phyloP scores from a whole-genome alignment of 2,113 vertebrate species.

The Aramus guarauna region DNA sequence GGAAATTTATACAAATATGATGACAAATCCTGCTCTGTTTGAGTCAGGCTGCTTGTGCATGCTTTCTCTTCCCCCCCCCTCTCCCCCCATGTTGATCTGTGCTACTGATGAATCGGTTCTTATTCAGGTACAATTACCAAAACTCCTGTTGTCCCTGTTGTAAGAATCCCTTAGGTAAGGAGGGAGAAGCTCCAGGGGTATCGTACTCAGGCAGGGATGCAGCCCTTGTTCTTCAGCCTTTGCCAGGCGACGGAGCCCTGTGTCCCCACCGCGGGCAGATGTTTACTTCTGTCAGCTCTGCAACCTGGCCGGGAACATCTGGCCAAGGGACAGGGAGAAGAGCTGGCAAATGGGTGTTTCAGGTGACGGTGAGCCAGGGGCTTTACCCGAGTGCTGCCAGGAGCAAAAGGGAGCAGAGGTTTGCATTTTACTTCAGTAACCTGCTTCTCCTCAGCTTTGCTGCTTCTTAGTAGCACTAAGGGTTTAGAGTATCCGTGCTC shows the following conservation, averaged over 20 bases:
- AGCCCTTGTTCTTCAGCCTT: background rate
- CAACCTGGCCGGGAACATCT: background rate
- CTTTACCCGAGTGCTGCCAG: background rate
- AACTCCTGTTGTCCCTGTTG: background rate
- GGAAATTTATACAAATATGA: background rate
- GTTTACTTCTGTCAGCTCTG: background rate
- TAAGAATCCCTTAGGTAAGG: background rate
- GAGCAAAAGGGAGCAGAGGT: background rate
- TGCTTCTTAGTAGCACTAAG: background rate
- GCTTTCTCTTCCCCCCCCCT: accelerated
- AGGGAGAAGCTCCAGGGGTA: background rate
- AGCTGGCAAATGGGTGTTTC: background rate
- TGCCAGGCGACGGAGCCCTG: accelerated
- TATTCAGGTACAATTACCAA: background rate
- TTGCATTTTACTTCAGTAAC: background rate
- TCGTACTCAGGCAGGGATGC: background rate
- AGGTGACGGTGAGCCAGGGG: background rate
- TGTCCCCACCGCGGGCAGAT: accelerated
- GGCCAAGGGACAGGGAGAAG: background rate
- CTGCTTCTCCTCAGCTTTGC: background rate
- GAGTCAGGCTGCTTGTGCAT: background rate
- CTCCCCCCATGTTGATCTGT: background rate
- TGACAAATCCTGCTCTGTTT: background rate
- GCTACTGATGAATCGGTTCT: background rate
- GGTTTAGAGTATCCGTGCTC: background rate